Percentiles rank a stretch among this genome's conserved stretches.
These are phyloP conservation scores for Cossypha niveicapilla DNA, from an alignment of 2,797 vertebrate species.

Conservation along the genomic window DNA sequence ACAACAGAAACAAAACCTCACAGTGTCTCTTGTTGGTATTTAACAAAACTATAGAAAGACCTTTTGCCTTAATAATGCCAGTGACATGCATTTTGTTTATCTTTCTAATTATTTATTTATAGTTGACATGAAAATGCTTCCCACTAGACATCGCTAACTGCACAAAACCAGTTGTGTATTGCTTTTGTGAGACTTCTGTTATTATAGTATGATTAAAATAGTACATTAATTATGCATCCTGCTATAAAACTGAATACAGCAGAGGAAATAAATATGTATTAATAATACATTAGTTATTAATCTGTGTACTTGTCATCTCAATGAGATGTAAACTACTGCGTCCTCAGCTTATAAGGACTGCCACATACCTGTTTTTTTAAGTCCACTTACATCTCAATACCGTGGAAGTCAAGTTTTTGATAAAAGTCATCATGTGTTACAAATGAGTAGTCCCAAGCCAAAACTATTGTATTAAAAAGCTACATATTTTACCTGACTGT, in stretches of 20 bases:
- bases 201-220: slow-evolving; percentile 75
- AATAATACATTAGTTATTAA: slow-evolving; percentile 76
- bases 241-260: slow-evolving; percentile 68
- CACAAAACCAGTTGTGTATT: slow-evolving; percentile 59
- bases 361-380: slow-evolving; percentile 1
- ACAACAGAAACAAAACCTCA: slow-evolving; percentile 12
- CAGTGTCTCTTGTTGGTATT: slow-evolving; percentile 30
- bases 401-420: neutral
- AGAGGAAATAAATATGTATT: slow-evolving; percentile 70
- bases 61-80: slow-evolving; percentile 64
- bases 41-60: slow-evolving; percentile 53
- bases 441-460: neutral
- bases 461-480: neutral
- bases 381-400: neutral
- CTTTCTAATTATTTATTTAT: slow-evolving; percentile 72
- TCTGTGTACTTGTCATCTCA: slow-evolving; percentile 64
- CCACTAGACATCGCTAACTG: slow-evolving; percentile 59
- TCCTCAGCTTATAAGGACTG: slow-evolving; percentile 20
- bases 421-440: neutral
- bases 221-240: slow-evolving; percentile 75
- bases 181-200: slow-evolving; percentile 64
- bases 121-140: slow-evolving; percentile 62
- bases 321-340: slow-evolving; percentile 48
- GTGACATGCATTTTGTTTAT: slow-evolving; percentile 56
- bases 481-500: neutral